Evolutionary conservation across 2,113 vertebrate species (phyloP), one percentile per base, ranked within the genome.

Genomic region (Apistogramma diplotaenia): DNA sequence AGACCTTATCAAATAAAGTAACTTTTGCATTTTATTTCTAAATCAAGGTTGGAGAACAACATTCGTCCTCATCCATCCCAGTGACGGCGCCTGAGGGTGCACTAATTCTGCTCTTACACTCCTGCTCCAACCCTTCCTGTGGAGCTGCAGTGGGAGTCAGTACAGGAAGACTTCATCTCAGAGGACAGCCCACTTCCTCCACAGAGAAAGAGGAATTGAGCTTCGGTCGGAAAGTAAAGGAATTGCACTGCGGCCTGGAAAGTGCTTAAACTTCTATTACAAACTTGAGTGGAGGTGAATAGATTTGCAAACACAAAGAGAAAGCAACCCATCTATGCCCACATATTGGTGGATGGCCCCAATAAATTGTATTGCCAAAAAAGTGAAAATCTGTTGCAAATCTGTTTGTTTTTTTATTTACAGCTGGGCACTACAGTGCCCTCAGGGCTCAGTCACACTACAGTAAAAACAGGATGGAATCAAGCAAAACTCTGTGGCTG

Each of bases 141-240:
- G 82, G 89, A 84, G 83, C 87, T 87, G 78, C 80, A 81, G 87
- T 33, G 85, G 90, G 89, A 89, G 79, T 57, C 80, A 55, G 67
- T 78, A 15, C 75, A 91, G 92, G 90, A 89, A 90, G 85, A 72
- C 75, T 78, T 86, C 87, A 67, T 90, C 91, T 89, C 87, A 56
- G 60, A 79, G 85, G 85, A 89, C 85, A 15, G 78, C 85, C 75
- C 83, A 79, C 91, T 87, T 91, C 85, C 87, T 85, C 76, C 57
- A 65, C 71, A 90, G 83, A 87, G 76, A 84, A 74, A 81, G 56
- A 73, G 4, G 60, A 56, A 82, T 55, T 56, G 46, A 73, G 77
- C 18, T 33, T 25, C 27, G n/a, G 51, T n/a, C 9, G 31, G 35
- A 56, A 84, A 60, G 60, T 62, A 61, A 81, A 71, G 33, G 21